Conservation (phyloP, 2,797 vertebrate genomes). For the Pseudochirops cupreus region DNA sequence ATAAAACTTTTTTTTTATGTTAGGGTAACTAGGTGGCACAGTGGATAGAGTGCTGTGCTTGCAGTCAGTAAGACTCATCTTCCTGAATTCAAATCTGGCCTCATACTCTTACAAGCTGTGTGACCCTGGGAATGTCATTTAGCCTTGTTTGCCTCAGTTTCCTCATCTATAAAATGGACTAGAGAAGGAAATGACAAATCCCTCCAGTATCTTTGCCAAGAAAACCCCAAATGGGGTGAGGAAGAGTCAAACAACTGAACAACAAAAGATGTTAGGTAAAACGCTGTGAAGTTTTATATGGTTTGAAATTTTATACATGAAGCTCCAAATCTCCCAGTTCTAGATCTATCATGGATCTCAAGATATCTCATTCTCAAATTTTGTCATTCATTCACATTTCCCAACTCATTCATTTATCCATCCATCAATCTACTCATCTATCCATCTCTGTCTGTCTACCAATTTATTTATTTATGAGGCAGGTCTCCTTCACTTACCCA, state of each 20-base stretch:
- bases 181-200: not conserved
- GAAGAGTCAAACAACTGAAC: not conserved
- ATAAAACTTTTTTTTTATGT: no score
- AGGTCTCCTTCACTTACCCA: not conserved
- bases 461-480: not conserved
- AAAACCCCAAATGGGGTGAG: not conserved
- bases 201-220: not conserved
- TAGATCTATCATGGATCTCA: not conserved
- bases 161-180: not conserved
- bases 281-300: not conserved
- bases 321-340: not conserved
- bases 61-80: not conserved
- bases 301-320: not conserved
- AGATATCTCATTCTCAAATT: not conserved
- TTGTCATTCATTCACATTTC: not conserved
- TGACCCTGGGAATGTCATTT: not conserved
- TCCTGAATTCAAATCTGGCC: not conserved
- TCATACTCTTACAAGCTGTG: not conserved
- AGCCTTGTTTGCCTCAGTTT: not conserved
- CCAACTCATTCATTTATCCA: not conserved
- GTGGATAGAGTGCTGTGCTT: not conserved
- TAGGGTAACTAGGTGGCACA: not conserved
- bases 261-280: not conserved
- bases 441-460: not conserved
- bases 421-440: not conserved